phyloP scores from a whole-genome alignment of 2,113 vertebrate species.

The Saimiri boliviensis region DNA sequence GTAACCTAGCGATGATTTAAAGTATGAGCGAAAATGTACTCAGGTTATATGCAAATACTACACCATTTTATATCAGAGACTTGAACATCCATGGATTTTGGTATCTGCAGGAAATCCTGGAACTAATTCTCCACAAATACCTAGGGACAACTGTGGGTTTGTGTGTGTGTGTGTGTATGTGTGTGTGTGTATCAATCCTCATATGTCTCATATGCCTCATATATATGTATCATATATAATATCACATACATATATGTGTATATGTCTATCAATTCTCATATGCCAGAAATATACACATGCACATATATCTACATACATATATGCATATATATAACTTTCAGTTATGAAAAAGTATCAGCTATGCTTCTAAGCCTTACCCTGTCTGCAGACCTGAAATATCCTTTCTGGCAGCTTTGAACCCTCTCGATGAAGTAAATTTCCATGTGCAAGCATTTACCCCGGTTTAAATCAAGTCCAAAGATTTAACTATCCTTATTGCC shows the following conservation, averaged over 20 bases:
- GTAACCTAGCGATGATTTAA: background rate
- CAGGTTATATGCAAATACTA: background rate
- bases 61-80: background rate
- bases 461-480: conserved; percentile 76
- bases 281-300: background rate
- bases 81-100: background rate
- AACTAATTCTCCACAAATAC: background rate
- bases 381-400: background rate
- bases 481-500: conserved; percentile 76
- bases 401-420: conserved; percentile 10
- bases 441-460: conserved; percentile 51
- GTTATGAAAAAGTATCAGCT: conserved; percentile 44
- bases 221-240: background rate
- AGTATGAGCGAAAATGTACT: background rate
- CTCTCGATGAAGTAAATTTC: conserved; percentile 23
- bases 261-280: background rate
- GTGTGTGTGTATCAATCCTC: background rate
- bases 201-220: too few species aligned
- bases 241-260: background rate
- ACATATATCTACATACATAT: background rate
- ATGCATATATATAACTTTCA: background rate
- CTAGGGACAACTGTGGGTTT: background rate
- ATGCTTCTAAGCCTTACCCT: conserved; percentile 34
- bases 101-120: background rate
- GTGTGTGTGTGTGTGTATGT: background rate